Base-by-base conservation (phyloP, 2,888 invertebrate species). In the Dioctria linearis region DNA sequence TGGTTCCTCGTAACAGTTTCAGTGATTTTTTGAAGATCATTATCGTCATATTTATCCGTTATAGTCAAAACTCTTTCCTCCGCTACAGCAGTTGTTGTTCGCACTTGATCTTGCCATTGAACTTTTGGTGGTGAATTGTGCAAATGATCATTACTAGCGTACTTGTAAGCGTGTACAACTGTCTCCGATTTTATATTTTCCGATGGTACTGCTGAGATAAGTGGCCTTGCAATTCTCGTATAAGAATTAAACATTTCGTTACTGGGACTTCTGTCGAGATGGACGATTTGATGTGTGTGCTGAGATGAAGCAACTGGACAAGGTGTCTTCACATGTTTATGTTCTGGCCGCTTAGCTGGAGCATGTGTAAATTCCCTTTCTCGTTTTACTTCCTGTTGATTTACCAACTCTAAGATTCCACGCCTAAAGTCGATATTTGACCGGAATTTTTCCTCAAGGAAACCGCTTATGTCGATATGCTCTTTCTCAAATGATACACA, bases 401-500 rank as follows among this genome's bases (percentile, higher is more conserved):
- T 46, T 1, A 25, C 40, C 9, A 71, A 51, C 0, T 25, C 54
- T 9, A 71, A 8, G 9, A 71, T 54, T 25, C 51, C 40, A 37
- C 54, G 49, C 9, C 49, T 49, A 51, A 75, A 75, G 5, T 13
- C 25, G 4, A 11, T 13, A 75, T 66, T 43, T 11, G 75, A n/a
- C 9, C 39, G n/a, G 37, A 76, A 57, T 42, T 76, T 75, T 2
- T 76, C 51, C 25, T 80, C 80, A 3, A 80, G 11, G 11, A 61
- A 80, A 3, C 76, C 80, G 3, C 13, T 25, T 13, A 80, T 65
- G 25, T 76, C 59, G 42, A 80, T 54, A 49, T 80, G 76, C n/a
- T 76, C 25, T n/a, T 61, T 80, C 67, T 80, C 80, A 59, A 80
- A 80, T 11, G 39, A 3, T 1, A 76, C 40, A 43, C 67, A 80